Percentiles rank a stretch among this genome's conserved stretches.
Conservation (phyloP, 2,797 vertebrate species). For the Salarias fasciatus region DNA sequence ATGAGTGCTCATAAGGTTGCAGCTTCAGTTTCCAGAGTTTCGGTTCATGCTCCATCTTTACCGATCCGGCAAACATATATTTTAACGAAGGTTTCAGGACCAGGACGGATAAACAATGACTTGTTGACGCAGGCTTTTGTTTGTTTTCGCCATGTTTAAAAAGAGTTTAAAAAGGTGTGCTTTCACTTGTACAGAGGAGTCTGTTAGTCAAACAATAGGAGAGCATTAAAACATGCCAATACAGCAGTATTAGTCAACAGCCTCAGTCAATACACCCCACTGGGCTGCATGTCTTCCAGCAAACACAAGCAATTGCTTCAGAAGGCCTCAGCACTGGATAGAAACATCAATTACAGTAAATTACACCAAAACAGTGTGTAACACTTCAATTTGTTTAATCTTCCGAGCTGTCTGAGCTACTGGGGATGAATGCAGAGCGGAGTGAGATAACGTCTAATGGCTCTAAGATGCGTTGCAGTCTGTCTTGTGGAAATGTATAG, state of each 20-base stretch:
- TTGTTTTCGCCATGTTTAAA: conserved; percentile 7
- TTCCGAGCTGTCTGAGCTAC: conserved; percentile 66
- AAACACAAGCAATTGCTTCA: conserved; percentile 78
- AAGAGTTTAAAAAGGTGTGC: conserved; percentile 45
- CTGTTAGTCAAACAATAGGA: conserved; percentile 74
- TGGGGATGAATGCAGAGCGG: conserved; percentile 70
- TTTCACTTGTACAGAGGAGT: conserved; percentile 51
- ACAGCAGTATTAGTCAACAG: conserved; percentile 75
- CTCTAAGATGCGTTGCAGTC: conserved; percentile 59
- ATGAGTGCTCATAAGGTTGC: too few relatives aligned
- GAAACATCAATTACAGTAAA: conserved; percentile 82
- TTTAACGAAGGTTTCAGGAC: background rate
- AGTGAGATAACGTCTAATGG: conserved; percentile 69
- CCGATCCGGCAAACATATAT: too few relatives aligned
- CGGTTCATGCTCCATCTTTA: too few relatives aligned
- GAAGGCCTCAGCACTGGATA: conserved; percentile 66
- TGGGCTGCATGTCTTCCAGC: conserved; percentile 74
- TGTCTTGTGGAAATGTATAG: conserved; percentile 56
- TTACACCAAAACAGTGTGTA: conserved; percentile 79
- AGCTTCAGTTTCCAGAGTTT: too few relatives aligned
- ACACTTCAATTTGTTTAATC: conserved; percentile 78
- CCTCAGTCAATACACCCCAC: conserved; percentile 79
- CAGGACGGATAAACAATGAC: conserved; percentile 2
- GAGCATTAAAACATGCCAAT: conserved; percentile 77
- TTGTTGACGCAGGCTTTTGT: conserved; percentile 3